Conservation (phyloP, 2,113 vertebrate species). For the Colaptes auratus region DNA sequence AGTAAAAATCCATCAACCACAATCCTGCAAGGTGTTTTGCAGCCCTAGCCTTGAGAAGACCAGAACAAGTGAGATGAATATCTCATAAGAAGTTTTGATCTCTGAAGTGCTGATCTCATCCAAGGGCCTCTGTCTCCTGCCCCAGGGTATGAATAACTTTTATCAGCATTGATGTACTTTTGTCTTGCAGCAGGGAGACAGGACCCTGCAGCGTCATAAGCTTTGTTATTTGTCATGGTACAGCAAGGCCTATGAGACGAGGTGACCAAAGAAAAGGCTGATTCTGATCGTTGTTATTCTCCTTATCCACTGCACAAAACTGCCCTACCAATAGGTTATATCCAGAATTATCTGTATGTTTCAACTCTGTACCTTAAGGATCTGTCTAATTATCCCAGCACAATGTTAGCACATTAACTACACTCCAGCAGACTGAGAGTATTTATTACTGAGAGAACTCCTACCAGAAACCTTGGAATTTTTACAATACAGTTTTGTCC, state of each 20-base stretch:
- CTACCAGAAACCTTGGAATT: constrained; percentile 49
- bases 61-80: not conserved
- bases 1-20: not conserved
- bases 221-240: not conserved
- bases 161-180: not conserved
- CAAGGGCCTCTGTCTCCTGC: not conserved
- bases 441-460: constrained; percentile 49
- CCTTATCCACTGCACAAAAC: not conserved
- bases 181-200: not conserved
- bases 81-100: not conserved
- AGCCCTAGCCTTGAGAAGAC: not conserved
- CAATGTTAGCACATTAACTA: constrained; percentile 22
- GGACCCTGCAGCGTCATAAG: not conserved
- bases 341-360: not conserved
- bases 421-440: constrained; percentile 2
- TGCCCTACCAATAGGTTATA: not conserved
- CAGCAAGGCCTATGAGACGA: not conserved
- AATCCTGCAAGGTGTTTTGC: not conserved
- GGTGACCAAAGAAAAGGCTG: not conserved
- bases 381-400: constrained; percentile 37
- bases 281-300: not conserved
- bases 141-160: not conserved
- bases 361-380: constrained; percentile 2
- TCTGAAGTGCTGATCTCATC: not conserved
- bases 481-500: constrained; percentile 65